Percentiles rank a stretch among this genome's conserved stretches.
Evolutionary conservation across 2,888 invertebrate genomes (phyloP).

Genomic region (Thalpophila matura): DNA sequence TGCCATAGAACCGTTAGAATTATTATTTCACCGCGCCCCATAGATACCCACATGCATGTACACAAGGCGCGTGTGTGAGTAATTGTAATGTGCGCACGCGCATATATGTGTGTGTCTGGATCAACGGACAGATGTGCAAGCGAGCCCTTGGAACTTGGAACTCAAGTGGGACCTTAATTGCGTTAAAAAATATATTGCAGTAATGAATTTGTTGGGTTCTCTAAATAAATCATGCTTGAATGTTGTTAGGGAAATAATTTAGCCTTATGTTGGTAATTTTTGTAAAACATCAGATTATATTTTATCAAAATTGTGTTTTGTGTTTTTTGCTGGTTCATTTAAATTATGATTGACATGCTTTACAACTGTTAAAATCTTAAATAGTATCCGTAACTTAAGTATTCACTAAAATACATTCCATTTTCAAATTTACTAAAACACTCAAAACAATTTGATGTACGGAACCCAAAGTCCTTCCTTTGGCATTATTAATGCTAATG

Average conservation of each 20-base stretch:
- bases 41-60: slow-evolving; percentile 55
- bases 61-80: slow-evolving; percentile 9
- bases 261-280: slow-evolving; percentile 12
- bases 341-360: background rate
- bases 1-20: slow-evolving; percentile 72
- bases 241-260: slow-evolving; percentile 22
- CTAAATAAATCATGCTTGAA: slow-evolving; percentile 41
- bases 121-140: slow-evolving; percentile 73
- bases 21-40: slow-evolving; percentile 65
- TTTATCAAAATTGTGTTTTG: background rate
- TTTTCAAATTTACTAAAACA: too few relatives aligned
- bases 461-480: slow-evolving; percentile 14
- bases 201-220: slow-evolving; percentile 56
- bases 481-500: slow-evolving; percentile 39
- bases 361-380: too few relatives aligned
- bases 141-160: slow-evolving; percentile 60
- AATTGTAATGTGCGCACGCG: slow-evolving; percentile 25
- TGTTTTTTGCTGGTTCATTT: background rate
- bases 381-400: too few relatives aligned
- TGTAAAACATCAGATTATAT: background rate
- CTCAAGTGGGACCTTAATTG: slow-evolving; percentile 71
- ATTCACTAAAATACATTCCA: too few relatives aligned
- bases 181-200: slow-evolving; percentile 64
- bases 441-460: background rate
- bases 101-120: slow-evolving; percentile 33